Evolutionary conservation across 2,113 vertebrate species (phyloP).

Genomic region (Thamnophis sirtalis): DNA sequence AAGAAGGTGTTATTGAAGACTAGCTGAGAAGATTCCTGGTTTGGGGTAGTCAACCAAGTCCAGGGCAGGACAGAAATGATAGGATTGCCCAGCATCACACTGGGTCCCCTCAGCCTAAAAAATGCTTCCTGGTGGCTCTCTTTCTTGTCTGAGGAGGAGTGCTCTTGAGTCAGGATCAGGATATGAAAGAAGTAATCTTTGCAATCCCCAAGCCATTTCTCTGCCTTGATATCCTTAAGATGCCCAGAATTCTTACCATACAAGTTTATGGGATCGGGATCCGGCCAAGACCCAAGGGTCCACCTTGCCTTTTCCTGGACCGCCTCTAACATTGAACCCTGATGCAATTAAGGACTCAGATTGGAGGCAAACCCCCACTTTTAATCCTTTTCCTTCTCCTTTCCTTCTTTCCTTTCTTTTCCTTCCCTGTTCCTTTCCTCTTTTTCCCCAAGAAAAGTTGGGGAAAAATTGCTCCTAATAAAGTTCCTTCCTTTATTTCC

Average conservation of each 20-base stretch:
- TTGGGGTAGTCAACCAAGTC: not conserved
- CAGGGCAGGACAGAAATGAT: not conserved
- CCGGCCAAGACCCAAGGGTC: not conserved
- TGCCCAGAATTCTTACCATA: not conserved
- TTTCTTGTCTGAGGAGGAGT: not conserved
- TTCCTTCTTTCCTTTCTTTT: too few relatives aligned
- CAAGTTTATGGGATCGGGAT: not conserved
- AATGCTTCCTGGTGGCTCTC: not conserved
- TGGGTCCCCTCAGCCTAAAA: not conserved
- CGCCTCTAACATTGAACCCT: not conserved
- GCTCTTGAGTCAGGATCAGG: not conserved
- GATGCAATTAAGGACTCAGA: not conserved
- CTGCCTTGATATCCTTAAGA: not conserved
- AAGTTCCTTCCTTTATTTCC: not conserved
- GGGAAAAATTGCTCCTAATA: not conserved
- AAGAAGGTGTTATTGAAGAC: not conserved
- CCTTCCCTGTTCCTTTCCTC: not conserved
- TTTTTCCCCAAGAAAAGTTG: not conserved
- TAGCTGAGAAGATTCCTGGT: not conserved
- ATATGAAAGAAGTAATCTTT: not conserved
- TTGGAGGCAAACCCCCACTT: not conserved
- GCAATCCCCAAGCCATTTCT: not conserved
- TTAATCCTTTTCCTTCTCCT: not conserved
- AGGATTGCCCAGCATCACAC: not conserved
- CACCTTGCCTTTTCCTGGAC: not conserved